Conservation (phyloP, 2,797 vertebrate genomes). For the Pygocentrus nattereri region DNA sequence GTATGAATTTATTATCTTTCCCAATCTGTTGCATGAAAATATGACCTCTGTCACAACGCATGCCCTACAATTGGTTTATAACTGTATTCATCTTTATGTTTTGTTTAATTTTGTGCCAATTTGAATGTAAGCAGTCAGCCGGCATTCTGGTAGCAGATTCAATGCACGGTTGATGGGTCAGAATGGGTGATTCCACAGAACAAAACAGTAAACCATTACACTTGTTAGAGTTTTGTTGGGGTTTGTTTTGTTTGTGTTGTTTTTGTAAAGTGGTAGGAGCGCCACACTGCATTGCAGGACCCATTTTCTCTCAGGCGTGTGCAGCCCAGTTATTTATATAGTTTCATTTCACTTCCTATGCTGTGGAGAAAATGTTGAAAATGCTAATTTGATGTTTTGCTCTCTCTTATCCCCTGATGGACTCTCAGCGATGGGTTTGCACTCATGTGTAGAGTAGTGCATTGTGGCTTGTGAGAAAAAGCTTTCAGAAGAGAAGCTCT, state of each 20-base stretch:
- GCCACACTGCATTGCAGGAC: neutral
- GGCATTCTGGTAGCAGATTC: too few species aligned
- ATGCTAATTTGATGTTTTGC: conserved; percentile 35
- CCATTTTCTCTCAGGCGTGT: neutral
- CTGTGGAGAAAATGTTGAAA: conserved; percentile 20
- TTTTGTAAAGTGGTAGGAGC: neutral
- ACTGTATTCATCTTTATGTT: too few species aligned
- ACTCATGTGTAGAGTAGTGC: conserved; percentile 36
- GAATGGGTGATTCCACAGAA: too few species aligned
- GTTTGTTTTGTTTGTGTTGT: neutral
- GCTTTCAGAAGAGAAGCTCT: conserved; percentile 49
- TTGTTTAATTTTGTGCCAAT: too few species aligned
- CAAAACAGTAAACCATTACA: too few species aligned
- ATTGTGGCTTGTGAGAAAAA: conserved; percentile 46
- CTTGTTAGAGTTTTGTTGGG: too few species aligned
- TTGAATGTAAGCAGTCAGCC: too few species aligned
- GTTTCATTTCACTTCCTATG: neutral
- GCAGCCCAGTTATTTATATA: neutral
- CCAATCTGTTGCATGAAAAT: too few species aligned
- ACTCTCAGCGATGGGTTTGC: conserved; percentile 13
- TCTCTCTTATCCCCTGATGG: conserved; percentile 44
- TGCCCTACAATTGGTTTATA: too few species aligned
- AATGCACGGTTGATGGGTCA: too few species aligned
- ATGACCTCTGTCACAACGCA: too few species aligned
- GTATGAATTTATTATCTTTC: too few species aligned